These are phyloP conservation scores for Clepsis dumicolana DNA, from an alignment of 2,888 invertebrate species.

Conservation along the genomic window DNA sequence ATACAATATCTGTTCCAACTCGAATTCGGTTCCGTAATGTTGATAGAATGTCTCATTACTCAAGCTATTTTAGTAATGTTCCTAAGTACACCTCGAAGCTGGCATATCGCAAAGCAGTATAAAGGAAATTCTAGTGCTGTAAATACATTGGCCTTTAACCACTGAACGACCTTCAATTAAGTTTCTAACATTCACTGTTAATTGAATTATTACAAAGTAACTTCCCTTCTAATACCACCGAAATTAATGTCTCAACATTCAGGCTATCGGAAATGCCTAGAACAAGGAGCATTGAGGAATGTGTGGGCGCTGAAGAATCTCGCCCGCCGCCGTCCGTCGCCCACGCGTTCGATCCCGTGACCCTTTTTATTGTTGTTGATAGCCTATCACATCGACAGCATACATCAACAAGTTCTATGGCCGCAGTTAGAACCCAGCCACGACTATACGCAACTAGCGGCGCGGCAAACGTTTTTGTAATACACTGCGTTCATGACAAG, in stretches of 20 bases:
- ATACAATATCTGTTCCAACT: background rate
- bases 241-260: background rate
- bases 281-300: background rate
- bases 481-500: no score
- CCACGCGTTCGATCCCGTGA: slow-evolving; percentile 30
- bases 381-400: slow-evolving; percentile 40
- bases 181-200: no score
- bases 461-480: no score
- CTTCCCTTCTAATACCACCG: background rate
- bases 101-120: no score
- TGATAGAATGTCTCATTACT: background rate
- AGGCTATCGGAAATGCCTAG: background rate
- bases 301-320: background rate
- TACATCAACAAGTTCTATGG: slow-evolving; percentile 31
- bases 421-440: slow-evolving; percentile 10
- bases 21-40: background rate
- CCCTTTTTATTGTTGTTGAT: slow-evolving; percentile 46
- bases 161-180: no score
- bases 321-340: slow-evolving; percentile 14
- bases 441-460: no score
- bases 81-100: no score
- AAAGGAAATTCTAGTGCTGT: no score
- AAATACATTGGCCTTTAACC: no score
- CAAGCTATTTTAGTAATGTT: no score
- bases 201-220: background rate